Evolutionary conservation across 2,888 invertebrate genomes (phyloP), one percentile per base, ranked within the genome.

Genomic region (Priocnemis perturbator): DNA sequence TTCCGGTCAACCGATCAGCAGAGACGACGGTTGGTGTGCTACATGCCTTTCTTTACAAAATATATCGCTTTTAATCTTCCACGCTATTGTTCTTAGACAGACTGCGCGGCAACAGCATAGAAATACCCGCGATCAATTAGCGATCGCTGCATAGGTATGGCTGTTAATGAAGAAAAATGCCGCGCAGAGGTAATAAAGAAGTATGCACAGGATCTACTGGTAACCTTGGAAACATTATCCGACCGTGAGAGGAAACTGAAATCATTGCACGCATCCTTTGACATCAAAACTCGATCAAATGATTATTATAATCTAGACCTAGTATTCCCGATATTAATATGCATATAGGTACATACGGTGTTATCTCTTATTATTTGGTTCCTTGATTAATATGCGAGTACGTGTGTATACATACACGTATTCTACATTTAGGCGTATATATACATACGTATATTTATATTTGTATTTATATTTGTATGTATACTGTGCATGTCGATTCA

Each of bases 301-400:
- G 47, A 59, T 65, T 65, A 57, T 55, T 55, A 23, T 60, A 61
- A 19, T 48, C 75, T 75, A 74, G 60, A 44, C 53, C 68, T 74
- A 70, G 57, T 7, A 60, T 68, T 71, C 61, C 23, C 17, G 57
- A 20, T 68, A 17, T 68, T 56, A 55, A 63, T 61, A 65, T 52
- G 56, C 69, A 64, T 60, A 62, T 70, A 64, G 55, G 48, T 75
- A 68, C 65, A 64, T 72, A 74, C 60, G 69, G 62, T 69, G 67
- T 71, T 79, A 67, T 77, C 62, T 69, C 61, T 75, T 55, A 64
- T 67, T 80, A 78, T 53, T 82, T 79, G 76, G 79, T 81, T 84
- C 81, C 74, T 77, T 71, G 75, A 73, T 73, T 81, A 74, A 73
- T 64, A 64, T 65, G 67, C 65, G 60, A 63, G 62, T 21, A 20